These are phyloP conservation scores for Bellardia bayeri DNA, from an alignment of 2,888 invertebrate species.

Conservation along the genomic window DNA sequence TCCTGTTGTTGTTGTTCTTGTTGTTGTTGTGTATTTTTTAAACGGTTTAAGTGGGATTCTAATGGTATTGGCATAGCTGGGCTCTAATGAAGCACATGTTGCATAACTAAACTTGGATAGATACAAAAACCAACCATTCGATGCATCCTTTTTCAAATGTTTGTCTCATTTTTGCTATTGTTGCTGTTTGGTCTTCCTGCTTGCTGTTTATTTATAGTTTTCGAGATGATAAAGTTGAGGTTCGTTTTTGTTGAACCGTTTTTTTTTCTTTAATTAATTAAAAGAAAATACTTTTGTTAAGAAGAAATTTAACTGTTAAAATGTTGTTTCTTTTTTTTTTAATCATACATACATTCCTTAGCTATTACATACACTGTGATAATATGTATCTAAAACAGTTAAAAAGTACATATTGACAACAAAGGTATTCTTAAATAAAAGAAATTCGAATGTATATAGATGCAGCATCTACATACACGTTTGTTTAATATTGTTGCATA, in stretches of 20 bases:
- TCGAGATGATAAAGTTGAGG: constrained; percentile 49
- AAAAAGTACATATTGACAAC: no score
- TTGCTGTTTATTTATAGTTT: constrained; percentile 45
- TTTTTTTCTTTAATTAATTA: constrained; percentile 63
- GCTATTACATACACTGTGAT: neutral
- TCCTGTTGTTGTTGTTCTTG: no score
- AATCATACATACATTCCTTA: neutral
- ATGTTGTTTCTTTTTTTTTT: neutral
- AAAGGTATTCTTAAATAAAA: no score
- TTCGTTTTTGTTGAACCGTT: constrained; percentile 53
- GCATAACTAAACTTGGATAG: constrained; percentile 42
- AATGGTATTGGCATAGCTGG: constrained; percentile 54
- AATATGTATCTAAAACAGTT: neutral
- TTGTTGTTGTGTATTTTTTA: constrained; percentile 8
- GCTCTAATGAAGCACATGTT: constrained; percentile 68
- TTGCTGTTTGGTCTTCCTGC: constrained; percentile 12
- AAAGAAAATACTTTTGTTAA: constrained; percentile 24
- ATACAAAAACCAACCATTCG: constrained; percentile 15
- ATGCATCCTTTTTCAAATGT: constrained; percentile 30
- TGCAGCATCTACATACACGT: no score
- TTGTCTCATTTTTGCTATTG: constrained; percentile 1
- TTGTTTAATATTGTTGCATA: no score
- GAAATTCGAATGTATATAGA: no score
- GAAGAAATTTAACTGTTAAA: constrained; percentile 31
- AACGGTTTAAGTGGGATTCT: constrained; percentile 60